Evolutionary conservation across 2,113 vertebrate species (phyloP), one percentile per base, ranked within the genome.

Genomic region (Meleagris gallopavo): DNA sequence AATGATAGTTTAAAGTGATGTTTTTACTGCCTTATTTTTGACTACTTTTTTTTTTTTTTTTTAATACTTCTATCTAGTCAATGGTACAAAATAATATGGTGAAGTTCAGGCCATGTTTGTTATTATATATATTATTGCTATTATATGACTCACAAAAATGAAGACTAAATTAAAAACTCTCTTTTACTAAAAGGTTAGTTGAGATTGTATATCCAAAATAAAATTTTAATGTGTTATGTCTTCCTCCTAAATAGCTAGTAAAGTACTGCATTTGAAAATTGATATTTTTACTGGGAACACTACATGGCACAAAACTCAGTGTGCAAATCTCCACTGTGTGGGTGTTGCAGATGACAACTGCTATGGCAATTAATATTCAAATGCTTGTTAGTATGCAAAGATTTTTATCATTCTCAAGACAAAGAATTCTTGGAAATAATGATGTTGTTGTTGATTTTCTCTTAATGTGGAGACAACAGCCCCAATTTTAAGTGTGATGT

Each of bases 391-490:
- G 52, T 94, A 89, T 82, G 83, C 52, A 92, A 61, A 82, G 48
- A 50, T 48, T 83, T 81, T 24, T 81, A 30, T 74, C 19, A 25
- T 58, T 83, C 34, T 88, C 52, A 32, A 38, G 72, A 19, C 55
- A 74, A 29, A 15, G 14, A n/a, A 77, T 90, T 70, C 60, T 41
- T 0, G 4, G 71, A 67, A 90, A 58, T 82, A 90, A 86, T 74
- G 48, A 58, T 69, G 60, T 69, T 79, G 43, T 64, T 71, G 34
- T 36, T 83, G 48, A 15, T 57, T 92, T 88, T 83, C 83, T 61
- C 27, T 69, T 93, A 93, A 94, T 93, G 74, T 76, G 81, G 69
- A 94, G 48, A 95, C 79, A 95, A 92, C 79, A 91, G 48, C 15
- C 70, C 54, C 27, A 75, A 91, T 96, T 95, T 86, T 95, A 85